Evolutionary conservation across 2,888 invertebrate genomes (phyloP), one percentile per base, ranked within the genome.

Genomic region (Gymnocheta viridis): DNA sequence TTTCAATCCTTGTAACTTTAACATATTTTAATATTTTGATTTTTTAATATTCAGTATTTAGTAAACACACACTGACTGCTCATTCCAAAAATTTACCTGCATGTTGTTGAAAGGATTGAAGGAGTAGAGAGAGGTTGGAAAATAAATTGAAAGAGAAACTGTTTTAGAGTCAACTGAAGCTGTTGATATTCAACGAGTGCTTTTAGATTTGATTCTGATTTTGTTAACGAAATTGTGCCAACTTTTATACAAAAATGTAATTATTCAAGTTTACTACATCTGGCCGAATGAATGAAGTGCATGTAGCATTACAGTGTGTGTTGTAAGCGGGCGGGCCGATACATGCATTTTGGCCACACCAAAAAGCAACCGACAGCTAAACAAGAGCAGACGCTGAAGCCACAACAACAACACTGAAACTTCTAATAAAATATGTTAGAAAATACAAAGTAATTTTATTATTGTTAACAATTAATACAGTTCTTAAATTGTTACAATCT

Each of bases 141-240:
- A 83, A 62, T 54, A 38, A 60, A 51, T 66, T 54, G 66, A 70
- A 67, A 58, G 35, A 66, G 80, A 62, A 76, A 70, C 51, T 70
- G 17, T 79, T 69, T 70, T 1, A 58, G 69, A 82, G 22, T 56
- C 58, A 81, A 85, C 86, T 82, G 69, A 81, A 86, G 62, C 41
- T 86, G 89, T 88, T 91, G 90, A n/a, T n/a, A n/a, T 89, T 91
- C 90, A 88, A 87, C 88, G 90, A 90, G 90, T 89, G 87, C 83
- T 85, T 80, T 86, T 81, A 81, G 89, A 89, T 88, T 90, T 88
- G 89, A 90, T 91, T 91, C 91, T 91, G 91, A 91, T 89, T 90
- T 89, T 87, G 87, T 89, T 88, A 87, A 88, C 88, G 86, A 90
- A 90, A 88, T 89, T 89, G 88, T 88, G 85, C 85, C 90, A 90